Evolutionary conservation across 2,113 vertebrate species (phyloP), one percentile per base, ranked within the genome.

Genomic region (Cranoglanis bouderius): DNA sequence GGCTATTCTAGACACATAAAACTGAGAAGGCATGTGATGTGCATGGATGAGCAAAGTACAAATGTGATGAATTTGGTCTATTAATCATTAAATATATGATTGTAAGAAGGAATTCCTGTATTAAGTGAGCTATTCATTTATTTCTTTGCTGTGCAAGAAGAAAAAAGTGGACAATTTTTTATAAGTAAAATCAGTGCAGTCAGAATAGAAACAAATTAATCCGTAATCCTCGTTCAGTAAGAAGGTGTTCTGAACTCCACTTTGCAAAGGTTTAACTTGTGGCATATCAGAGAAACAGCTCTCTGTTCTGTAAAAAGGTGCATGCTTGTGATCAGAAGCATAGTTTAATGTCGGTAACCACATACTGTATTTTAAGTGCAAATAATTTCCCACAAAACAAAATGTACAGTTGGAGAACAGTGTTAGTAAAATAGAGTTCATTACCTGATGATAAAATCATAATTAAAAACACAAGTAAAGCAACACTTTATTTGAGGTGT

Each of bases 111-210:
- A 74, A 55, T 29, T 35, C 13, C 21, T 87, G 80, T 21, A 24
- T 5, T 51, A 82, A 82, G 24, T 16, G 55, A 35, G 8, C 51
- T 21, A 21, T 82, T 55, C 1, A 18, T 57, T 59, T 82, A 46
- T 46, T 19, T 82, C 19, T 57, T 82, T 21, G 53, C 29, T 82
- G 80, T 82, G 53, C 80, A 82, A 82, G n/a, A 26, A 40, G 29
- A 40, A 21, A 26, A 24, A 40, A 61, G 40, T 82, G 53, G 53
- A 38, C 18, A 32, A 57, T 55, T 81, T 8, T 38, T 18, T 26
- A 82, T 40, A 55, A 85, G 57, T 84, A 88, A 88, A 93, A 93
- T 96, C 96, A 96, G 95, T 96, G 95, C 95, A 94, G 93, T 91
- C 75, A 87, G 61, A 87, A 93, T 88, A 85, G 49, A 89, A 46